phyloP scores from a whole-genome alignment of 1,140 invertebrate genomes.

The Drosophila bifasciata region DNA sequence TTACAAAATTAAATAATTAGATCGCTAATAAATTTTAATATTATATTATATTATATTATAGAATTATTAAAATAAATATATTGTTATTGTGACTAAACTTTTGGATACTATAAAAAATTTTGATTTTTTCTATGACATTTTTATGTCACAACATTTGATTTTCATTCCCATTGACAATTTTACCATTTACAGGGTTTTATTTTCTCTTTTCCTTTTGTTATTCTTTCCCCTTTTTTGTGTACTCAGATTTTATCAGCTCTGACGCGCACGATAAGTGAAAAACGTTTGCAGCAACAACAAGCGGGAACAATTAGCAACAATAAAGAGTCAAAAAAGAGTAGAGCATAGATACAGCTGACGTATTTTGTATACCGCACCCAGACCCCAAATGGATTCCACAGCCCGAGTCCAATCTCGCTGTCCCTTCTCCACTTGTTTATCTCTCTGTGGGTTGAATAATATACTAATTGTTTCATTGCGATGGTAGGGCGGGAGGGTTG shows the following conservation, averaged over 20 bases:
- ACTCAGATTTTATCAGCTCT: constrained; percentile 65
- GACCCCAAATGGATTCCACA: constrained; percentile 33
- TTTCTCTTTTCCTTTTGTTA: constrained; percentile 18
- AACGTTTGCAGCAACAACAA: constrained; percentile 58
- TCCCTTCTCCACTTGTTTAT: constrained; percentile 16
- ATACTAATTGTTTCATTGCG: neutral
- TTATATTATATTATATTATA: no score
- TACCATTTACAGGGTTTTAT: constrained; percentile 33
- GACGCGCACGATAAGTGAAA: constrained; percentile 59
- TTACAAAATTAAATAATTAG: neutral
- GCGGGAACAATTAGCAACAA: constrained; percentile 74
- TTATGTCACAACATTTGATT: neutral
- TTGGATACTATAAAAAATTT: no score
- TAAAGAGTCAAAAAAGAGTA: constrained; percentile 50
- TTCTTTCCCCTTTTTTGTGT: constrained; percentile 15
- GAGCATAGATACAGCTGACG: constrained; percentile 56
- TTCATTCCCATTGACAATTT: constrained; percentile 9
- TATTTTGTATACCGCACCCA: constrained; percentile 48
- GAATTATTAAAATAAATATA: neutral
- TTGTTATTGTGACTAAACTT: neutral
- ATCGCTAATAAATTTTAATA: neutral
- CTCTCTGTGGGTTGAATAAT: constrained; percentile 37
- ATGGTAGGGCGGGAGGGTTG: constrained; percentile 10
- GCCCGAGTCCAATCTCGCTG: constrained; percentile 1
- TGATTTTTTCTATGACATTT: neutral